Evolutionary conservation across 2,113 vertebrate species (phyloP).

Genomic region (Maccullochella peelii): DNA sequence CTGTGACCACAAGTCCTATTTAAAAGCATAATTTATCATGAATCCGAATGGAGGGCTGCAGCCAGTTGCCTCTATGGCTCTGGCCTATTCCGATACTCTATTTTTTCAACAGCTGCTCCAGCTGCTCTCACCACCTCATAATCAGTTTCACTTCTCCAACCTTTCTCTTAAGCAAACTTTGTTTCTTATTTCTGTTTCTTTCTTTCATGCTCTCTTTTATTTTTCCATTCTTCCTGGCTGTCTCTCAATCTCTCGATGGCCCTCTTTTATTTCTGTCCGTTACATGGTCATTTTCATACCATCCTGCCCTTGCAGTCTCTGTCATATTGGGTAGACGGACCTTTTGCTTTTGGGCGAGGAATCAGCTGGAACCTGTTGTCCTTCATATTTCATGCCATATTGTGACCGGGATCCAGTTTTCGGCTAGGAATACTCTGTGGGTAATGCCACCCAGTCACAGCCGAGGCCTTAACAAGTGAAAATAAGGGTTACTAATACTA

Average conservation of each 20-base stretch:
- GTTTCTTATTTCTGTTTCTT: constrained; percentile 14
- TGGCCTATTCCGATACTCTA: constrained; percentile 27
- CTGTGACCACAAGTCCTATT: constrained; percentile 50
- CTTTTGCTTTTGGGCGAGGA: constrained; percentile 29
- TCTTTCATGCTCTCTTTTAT: constrained; percentile 23
- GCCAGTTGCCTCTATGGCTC: constrained; percentile 37
- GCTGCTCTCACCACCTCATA: constrained; percentile 34
- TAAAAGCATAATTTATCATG: constrained; percentile 57
- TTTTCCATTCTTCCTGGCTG: constrained; percentile 11
- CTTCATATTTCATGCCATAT: constrained; percentile 55
- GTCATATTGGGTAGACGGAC: constrained; percentile 19
- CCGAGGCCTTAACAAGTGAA: constrained; percentile 52
- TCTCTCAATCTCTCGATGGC: constrained; percentile 12
- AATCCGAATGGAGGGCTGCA: constrained; percentile 46
- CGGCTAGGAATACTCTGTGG: constrained; percentile 11
- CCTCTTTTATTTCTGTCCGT: constrained; percentile 17
- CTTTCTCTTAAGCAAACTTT: constrained; percentile 29
- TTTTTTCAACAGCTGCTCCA: constrained; percentile 45
- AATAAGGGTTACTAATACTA: constrained; percentile 67
- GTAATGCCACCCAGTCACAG: constrained; percentile 41
- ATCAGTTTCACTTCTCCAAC: constrained; percentile 12
- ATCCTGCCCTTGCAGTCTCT: constrained; percentile 37
- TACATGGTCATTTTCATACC: constrained; percentile 21
- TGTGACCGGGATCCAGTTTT: constrained; percentile 42
- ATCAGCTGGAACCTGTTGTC: constrained; percentile 50